A percentile compares a stretch with the other conserved stretches of the same genome.
Evolutionary conservation across 1,140 invertebrate species (phyloP).

Genomic region (Brachionus rotundiformis): DNA sequence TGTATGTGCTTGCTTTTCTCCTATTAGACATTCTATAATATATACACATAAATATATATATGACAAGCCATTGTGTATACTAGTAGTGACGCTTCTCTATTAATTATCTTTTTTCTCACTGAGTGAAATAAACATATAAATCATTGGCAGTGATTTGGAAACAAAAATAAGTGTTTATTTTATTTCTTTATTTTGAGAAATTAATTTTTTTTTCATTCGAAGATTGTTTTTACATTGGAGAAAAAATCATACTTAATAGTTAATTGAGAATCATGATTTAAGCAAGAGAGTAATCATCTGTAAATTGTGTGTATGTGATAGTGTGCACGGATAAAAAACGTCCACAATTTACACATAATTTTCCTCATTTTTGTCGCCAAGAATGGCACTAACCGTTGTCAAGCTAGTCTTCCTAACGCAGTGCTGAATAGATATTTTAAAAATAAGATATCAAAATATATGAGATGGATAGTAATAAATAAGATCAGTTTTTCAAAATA

Average conservation of each 20-base stretch:
- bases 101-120: constrained; percentile 2
- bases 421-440: no score
- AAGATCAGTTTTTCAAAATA: no score
- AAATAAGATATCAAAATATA: no score
- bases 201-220: background rate
- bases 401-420: no score
- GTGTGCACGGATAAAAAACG: no score
- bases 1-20: background rate
- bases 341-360: constrained; percentile 13
- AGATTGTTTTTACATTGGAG: background rate
- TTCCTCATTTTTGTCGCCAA: no score
- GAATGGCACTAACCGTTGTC: no score
- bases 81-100: constrained; percentile 6
- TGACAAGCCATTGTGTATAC: constrained; percentile 6
- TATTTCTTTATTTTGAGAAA: constrained; percentile 1
- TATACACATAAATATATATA: constrained; percentile 1
- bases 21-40: background rate
- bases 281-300: background rate
- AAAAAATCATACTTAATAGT: background rate
- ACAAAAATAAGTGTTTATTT: constrained; percentile 14
- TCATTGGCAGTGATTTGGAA: constrained; percentile 12
- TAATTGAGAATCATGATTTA: background rate
- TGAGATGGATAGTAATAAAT: no score
- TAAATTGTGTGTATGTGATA: constrained; percentile 18
- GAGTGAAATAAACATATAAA: constrained; percentile 15